These are phyloP conservation scores for Thecocarcelia acutangulata DNA, from an alignment of 2,888 invertebrate species.

Conservation along the genomic window DNA sequence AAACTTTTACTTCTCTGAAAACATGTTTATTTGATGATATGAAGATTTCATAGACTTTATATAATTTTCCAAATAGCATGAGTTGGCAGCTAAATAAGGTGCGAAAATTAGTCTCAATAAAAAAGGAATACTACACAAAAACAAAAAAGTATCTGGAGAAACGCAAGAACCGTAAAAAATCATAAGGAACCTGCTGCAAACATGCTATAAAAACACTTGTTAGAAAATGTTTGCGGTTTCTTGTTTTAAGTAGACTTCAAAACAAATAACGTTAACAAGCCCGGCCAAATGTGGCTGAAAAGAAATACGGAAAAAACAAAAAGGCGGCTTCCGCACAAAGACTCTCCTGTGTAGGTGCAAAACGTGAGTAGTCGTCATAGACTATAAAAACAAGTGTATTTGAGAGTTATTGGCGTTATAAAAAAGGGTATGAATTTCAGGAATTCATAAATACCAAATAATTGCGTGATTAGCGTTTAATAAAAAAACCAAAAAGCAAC, in stretches of 20 bases:
- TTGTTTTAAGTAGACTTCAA: slow-evolving; percentile 59
- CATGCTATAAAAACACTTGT: slow-evolving; percentile 62
- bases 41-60: slow-evolving; percentile 16
- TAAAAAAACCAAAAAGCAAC: slow-evolving; percentile 46
- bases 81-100: slow-evolving; percentile 64
- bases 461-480: slow-evolving; percentile 68
- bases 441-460: slow-evolving; percentile 67
- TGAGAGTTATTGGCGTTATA: slow-evolving; percentile 1
- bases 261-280: slow-evolving; percentile 61
- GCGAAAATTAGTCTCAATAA: slow-evolving; percentile 49
- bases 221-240: slow-evolving; percentile 63
- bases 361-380: slow-evolving; percentile 19
- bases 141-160: slow-evolving; percentile 49
- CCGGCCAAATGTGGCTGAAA: slow-evolving; percentile 22
- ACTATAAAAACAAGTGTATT: slow-evolving; percentile 48
- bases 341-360: slow-evolving; percentile 56
- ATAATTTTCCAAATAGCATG: slow-evolving; percentile 42
- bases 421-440: slow-evolving; percentile 62
- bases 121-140: slow-evolving; percentile 30
- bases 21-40: slow-evolving; percentile 24
- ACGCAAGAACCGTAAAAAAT: slow-evolving; percentile 5
- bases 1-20: slow-evolving; percentile 35
- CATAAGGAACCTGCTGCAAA: slow-evolving; percentile 18
- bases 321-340: slow-evolving; percentile 58
- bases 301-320: neutral